phyloP scores from a whole-genome alignment of 2,888 invertebrate genomes.

The Caradrina kadenii region DNA sequence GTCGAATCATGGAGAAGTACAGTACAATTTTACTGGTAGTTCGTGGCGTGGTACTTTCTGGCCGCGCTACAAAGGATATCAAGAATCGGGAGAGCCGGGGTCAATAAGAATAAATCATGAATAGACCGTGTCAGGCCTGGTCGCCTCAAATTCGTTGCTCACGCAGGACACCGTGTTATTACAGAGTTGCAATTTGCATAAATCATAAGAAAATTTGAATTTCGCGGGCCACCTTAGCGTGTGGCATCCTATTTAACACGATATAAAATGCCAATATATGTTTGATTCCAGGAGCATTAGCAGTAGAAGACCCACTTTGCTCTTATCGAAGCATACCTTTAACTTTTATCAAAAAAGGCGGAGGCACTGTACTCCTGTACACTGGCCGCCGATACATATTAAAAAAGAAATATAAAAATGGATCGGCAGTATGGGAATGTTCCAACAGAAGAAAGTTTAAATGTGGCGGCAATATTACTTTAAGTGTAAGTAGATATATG shows the following conservation, averaged over 20 bases:
- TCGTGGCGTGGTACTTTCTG: too few species aligned
- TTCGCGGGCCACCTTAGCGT: too few species aligned
- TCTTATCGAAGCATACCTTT: not conserved
- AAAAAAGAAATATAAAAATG: not conserved
- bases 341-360: not conserved
- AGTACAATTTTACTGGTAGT: too few species aligned
- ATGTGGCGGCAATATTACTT: not conserved
- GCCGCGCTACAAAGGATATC: too few species aligned
- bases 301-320: not conserved
- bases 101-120: too few species aligned
- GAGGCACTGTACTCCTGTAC: not conserved
- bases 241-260: not conserved
- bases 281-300: not conserved
- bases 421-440: not conserved
- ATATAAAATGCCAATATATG: not conserved
- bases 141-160: too few species aligned
- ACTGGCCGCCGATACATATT: not conserved
- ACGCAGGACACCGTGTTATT: too few species aligned
- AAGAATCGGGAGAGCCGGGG: too few species aligned
- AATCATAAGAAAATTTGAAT: too few species aligned
- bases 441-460: not conserved
- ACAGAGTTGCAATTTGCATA: too few species aligned
- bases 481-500: not conserved
- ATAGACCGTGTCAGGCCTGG: too few species aligned
- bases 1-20: too few species aligned